phyloP scores from a whole-genome alignment of 2,888 invertebrate genomes.

The Lathronympha strigana region DNA sequence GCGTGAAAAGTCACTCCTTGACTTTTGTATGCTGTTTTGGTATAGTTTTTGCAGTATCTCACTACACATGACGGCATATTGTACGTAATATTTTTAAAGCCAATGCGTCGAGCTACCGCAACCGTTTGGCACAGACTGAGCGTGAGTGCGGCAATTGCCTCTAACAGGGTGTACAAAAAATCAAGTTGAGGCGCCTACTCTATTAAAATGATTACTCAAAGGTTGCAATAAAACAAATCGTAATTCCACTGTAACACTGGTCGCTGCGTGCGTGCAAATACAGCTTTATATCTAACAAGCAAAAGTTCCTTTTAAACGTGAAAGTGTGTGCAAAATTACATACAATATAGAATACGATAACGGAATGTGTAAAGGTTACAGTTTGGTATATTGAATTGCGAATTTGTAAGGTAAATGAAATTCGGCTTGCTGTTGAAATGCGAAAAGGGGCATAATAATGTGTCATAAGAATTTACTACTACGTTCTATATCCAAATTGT shows the following conservation, averaged over 20 bases:
- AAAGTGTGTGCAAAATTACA: not conserved
- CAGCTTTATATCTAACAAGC: not conserved
- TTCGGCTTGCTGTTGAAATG: not conserved
- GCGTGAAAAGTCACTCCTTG: no score
- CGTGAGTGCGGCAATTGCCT: no score
- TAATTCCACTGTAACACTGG: not conserved
- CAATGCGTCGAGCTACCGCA: no score
- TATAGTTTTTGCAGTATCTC: no score
- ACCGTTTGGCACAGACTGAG: no score
- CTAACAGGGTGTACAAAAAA: no score
- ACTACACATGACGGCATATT: no score
- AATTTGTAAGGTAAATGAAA: not conserved
- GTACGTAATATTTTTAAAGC: no score
- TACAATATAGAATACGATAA: not conserved
- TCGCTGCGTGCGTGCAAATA: not conserved
- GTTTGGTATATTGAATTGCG: not conserved
- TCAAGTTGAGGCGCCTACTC: no score
- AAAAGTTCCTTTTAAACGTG: not conserved
- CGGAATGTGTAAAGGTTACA: not conserved
- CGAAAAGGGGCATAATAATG: not conserved
- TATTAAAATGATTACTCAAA: no score
- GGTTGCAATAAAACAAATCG: not conserved
- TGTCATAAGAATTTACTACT: not conserved
- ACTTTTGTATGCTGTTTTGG: no score
- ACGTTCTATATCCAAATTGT: not conserved